Evolutionary conservation across 1,140 invertebrate genomes (phyloP).

Genomic region (Adelges cooleyi): DNA sequence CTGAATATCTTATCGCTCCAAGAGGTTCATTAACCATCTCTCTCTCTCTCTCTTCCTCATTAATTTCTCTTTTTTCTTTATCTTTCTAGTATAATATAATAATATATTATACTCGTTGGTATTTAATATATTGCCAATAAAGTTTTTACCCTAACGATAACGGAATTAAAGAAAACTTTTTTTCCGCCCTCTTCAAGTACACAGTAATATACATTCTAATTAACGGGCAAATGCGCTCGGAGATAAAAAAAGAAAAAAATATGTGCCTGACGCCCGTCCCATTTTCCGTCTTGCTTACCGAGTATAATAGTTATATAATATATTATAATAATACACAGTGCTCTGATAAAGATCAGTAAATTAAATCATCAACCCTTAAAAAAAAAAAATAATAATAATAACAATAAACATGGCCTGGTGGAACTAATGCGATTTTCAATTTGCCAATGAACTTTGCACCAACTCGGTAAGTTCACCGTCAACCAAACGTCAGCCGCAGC

Average conservation of each 20-base stretch:
- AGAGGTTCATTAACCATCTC: slow-evolving; percentile 17
- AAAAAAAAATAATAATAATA: no score
- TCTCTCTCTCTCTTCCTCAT: background rate
- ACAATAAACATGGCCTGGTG: background rate
- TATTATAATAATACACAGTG: background rate
- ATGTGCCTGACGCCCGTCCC: background rate
- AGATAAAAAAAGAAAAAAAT: slow-evolving; percentile 2
- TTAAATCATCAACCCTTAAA: background rate
- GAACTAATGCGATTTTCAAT: background rate
- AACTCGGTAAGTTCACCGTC: background rate
- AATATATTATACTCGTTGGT: no score
- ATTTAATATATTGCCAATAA: slow-evolving; percentile 27
- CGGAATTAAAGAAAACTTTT: slow-evolving; percentile 21
- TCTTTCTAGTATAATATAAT: no score
- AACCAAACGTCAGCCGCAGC: background rate
- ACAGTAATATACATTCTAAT: background rate
- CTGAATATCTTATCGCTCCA: slow-evolving; percentile 7
- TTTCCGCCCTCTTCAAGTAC: background rate
- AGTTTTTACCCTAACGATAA: slow-evolving; percentile 13
- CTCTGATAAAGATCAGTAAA: background rate
- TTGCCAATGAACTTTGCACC: background rate
- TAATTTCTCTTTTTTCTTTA: background rate
- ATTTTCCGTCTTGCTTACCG: no score
- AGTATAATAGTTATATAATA: background rate
- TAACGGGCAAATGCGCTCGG: background rate